These are phyloP conservation scores for Chitala chitala DNA, from an alignment of 2,113 vertebrate species.

Conservation along the genomic window DNA sequence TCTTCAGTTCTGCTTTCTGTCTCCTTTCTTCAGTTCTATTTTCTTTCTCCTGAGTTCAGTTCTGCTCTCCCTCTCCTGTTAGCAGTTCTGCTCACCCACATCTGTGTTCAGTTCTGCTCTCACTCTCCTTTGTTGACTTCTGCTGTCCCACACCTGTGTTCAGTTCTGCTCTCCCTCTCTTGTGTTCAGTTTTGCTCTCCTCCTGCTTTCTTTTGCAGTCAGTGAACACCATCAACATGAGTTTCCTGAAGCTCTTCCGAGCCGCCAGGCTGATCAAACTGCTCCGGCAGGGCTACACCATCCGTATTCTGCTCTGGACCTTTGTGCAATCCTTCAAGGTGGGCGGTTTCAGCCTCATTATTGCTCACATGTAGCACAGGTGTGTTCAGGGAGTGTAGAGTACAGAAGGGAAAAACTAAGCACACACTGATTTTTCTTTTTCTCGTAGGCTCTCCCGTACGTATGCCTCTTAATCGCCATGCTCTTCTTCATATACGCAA, in stretches of 20 bases:
- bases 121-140: no score
- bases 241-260: constrained; percentile 95
- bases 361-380: no score
- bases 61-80: no score
- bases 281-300: constrained; percentile 94
- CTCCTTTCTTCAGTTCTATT: no score
- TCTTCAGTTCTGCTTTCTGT: no score
- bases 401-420: no score
- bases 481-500: constrained; percentile 99
- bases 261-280: constrained; percentile 94
- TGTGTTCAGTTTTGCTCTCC: not conserved
- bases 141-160: no score
- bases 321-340: constrained; percentile 99
- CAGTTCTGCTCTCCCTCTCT: no score
- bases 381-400: no score
- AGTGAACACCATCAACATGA: constrained; percentile 95
- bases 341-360: constrained; percentile 17
- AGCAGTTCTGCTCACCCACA: no score
- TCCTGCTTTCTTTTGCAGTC: constrained; percentile 21
- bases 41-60: no score
- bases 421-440: not conserved
- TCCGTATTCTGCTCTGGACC: constrained; percentile 95
- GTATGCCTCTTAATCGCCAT: constrained; percentile 97
- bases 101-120: no score
- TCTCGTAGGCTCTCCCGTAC: constrained; percentile 84